Conservation (phyloP, 2,797 vertebrate species). For the Columba guinea region DNA sequence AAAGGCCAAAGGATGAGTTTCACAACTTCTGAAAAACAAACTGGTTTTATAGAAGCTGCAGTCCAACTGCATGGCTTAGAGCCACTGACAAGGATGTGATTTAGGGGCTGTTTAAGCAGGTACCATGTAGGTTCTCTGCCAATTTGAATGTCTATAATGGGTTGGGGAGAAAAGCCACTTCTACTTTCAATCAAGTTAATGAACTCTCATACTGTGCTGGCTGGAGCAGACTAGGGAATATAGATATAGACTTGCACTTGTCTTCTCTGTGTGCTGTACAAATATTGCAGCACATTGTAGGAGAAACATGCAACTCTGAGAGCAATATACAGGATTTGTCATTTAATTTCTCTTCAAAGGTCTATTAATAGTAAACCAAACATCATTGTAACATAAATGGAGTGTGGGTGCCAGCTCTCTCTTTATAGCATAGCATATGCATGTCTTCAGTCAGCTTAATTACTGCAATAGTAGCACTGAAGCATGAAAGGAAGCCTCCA, state of each 20-base stretch:
- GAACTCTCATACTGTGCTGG: not conserved
- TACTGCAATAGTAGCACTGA: not conserved
- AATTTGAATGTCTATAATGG: not conserved
- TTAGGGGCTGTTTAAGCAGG: not conserved
- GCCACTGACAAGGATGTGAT: not conserved
- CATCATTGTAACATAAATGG: not conserved
- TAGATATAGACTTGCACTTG: not conserved
- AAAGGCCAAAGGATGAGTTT: not conserved
- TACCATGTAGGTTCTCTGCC: not conserved
- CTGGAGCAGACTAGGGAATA: not conserved
- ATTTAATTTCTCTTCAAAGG: not conserved
- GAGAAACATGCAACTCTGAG: not conserved
- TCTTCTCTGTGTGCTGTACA: not conserved
- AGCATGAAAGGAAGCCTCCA: not conserved
- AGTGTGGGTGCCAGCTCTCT: not conserved
- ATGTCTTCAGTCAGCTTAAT: not conserved
- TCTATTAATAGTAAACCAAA: constrained; percentile 9
- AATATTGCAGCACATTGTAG: not conserved
- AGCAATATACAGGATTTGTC: not conserved
- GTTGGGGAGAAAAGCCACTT: not conserved
- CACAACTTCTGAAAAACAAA: not conserved
- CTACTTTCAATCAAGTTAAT: not conserved
- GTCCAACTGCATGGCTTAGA: not conserved
- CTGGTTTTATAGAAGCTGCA: not conserved
- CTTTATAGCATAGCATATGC: not conserved